Base-by-base conservation (phyloP, 2,888 invertebrate genomes). In the Listrodromus nycthemerus region DNA sequence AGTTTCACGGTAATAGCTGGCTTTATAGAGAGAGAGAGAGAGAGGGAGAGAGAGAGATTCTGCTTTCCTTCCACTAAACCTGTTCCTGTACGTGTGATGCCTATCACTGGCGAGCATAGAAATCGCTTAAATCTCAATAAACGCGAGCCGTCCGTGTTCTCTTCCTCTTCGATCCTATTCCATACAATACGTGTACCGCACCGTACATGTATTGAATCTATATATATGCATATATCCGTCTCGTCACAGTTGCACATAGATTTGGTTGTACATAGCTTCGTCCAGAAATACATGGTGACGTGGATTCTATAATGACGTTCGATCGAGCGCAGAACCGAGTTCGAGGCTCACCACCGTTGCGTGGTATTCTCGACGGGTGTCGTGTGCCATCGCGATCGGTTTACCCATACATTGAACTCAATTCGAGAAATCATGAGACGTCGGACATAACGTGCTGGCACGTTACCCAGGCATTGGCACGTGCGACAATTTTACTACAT, bases 251-350 rank as follows among this genome's bases (percentile, higher is more conserved):
- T 80, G 73, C 76, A 16, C 45, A 67, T 52, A 48, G 45, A 19
- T 58, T 77, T 33, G 58, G 58, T 45, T 30, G 27, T 6, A 30
- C 24, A 69, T 61, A 55, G 55, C 69, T 24, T 16, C 61, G 50
- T 50, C 48, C 85, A 77, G 82, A 85, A 78, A 69, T 41, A 61
- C 55, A 41, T 33, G 55, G 48, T 75, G 65, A 63, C 69, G 70
- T 33, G 70, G 48, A 70, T 78, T 19, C 70, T 30, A 48, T 82
- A 82, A 82, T 80, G 82, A 82, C 65, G 65, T 80, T 82, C 71
- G 58, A 85, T 82, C 82, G 78, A 30, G 21, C n/a, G 30, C 63
- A 70, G 70, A 61, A 24, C 77, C 37, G 33, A 61, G 61, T 69
- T 30, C 30, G 66, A 75, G 61, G 76, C 71, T 67, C 58, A 66